Percentiles rank a stretch among this genome's conserved stretches.
Conservation (phyloP, 2,113 vertebrate species). For the Montifringilla adamsi region DNA sequence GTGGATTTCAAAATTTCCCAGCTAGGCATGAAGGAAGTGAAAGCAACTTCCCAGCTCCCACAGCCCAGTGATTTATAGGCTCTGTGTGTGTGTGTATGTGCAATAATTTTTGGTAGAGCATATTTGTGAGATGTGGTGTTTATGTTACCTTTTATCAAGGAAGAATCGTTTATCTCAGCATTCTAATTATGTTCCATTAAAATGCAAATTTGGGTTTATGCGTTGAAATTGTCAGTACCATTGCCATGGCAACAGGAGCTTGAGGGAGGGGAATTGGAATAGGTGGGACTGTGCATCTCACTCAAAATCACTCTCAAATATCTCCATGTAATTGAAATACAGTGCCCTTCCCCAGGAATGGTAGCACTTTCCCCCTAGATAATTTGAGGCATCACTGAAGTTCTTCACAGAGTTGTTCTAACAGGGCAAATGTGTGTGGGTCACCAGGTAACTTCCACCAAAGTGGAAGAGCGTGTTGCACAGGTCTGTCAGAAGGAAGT, state of each 20-base stretch:
- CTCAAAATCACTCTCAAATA: conserved; percentile 23
- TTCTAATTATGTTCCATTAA: conserved; percentile 76
- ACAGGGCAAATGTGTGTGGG: background rate
- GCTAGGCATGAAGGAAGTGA: background rate
- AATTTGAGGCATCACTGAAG: background rate
- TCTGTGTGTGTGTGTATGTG: background rate
- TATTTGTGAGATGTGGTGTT: conserved; percentile 9
- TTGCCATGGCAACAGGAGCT: conserved; percentile 66
- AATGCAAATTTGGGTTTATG: conserved; percentile 69
- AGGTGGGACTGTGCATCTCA: conserved; percentile 27
- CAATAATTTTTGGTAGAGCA: background rate
- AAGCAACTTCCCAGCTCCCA: background rate
- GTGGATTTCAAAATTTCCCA: background rate
- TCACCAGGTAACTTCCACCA: background rate
- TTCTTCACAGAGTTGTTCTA: background rate
- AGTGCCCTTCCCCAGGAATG: background rate
- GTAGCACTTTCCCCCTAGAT: background rate
- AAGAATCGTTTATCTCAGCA: conserved; percentile 64
- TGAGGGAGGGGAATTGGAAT: conserved; percentile 52
- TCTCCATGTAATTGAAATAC: background rate
- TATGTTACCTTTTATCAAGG: conserved; percentile 32
- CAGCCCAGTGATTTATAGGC: background rate
- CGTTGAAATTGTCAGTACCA: conserved; percentile 43
- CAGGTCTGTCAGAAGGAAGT: background rate
- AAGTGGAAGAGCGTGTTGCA: background rate